Base-by-base conservation (phyloP, 1,140 invertebrate genomes). In the Acyrthosiphon pisum region DNA sequence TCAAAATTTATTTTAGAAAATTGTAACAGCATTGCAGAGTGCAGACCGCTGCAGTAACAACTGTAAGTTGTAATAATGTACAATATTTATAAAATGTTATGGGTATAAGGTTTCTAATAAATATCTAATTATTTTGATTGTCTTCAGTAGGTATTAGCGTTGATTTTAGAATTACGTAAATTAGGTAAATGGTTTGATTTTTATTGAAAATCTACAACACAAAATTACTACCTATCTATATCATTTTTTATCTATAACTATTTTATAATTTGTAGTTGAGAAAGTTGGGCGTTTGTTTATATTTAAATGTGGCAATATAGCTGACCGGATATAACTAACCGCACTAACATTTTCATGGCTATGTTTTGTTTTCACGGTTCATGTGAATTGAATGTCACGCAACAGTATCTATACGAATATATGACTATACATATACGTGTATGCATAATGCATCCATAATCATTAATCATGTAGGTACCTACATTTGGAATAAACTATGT, bases 351-450 rank as follows among this genome's bases (percentile, higher is more conserved):
- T 90, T 90, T 68, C 89, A 90, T 90, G 89, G 89, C 89, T 90
- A 90, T 90, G 89, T 90, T 90, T 90, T 90, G 56, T 90, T 90
- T 90, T 90, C 89, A 90, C 56, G 89, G 56, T 90, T 41, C 53
- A 60, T 68, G 26, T 90, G 89, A 90, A 90, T 44, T 90, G 89
- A 60, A 44, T 90, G 53, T 68, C 53, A 60, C 37, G 37, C 53
- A 44, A 90, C 53, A 76, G 60, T 30, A n/a, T 90, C 37, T 90
- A 68, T 26, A 37, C 44, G 53, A 26, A 30, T 87, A 46, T 18
- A 30, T 30, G 60, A 46, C 18, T 56, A 41, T 41, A 3, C 3
- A 41, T 41, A 89, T 50, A 26, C 26, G 23, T 37, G 2, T 35
- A 89, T 35, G 48, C n/a, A 90, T 50, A 44, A 76, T n/a, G 37